Evolutionary conservation across 2,888 invertebrate species (phyloP).

Genomic region (Colostygia pectinataria): DNA sequence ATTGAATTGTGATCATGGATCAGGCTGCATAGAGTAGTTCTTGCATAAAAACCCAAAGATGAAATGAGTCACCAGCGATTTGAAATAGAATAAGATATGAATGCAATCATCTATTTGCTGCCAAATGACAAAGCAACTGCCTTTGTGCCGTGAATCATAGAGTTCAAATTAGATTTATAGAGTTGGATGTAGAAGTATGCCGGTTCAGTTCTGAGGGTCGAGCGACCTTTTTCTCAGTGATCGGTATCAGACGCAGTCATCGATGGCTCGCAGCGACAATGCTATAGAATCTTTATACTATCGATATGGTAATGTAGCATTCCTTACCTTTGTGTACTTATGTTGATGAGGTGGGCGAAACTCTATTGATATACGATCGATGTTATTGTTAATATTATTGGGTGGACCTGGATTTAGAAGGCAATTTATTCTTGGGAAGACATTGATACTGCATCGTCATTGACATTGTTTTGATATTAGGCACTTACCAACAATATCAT

Average conservation of each 20-base stretch:
- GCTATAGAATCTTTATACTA: constrained; percentile 60
- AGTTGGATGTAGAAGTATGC: constrained; percentile 34
- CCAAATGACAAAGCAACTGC: constrained; percentile 10
- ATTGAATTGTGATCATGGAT: constrained; percentile 40
- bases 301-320: constrained; percentile 75
- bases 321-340: constrained; percentile 75
- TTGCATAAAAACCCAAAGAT: constrained; percentile 58
- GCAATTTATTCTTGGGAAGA: constrained; percentile 73
- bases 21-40: constrained; percentile 26
- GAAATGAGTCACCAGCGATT: constrained; percentile 73
- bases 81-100: constrained; percentile 63
- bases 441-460: constrained; percentile 68
- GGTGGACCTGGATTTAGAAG: constrained; percentile 71
- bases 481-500: constrained; percentile 3
- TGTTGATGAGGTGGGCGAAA: constrained; percentile 81
- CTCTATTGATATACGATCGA: constrained; percentile 75
- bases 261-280: constrained; percentile 71
- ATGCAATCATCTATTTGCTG: constrained; percentile 38
- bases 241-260: constrained; percentile 68
- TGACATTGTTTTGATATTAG: constrained; percentile 36
- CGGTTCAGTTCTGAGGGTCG: constrained; percentile 57
- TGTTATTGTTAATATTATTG: constrained; percentile 74
- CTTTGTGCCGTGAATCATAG: constrained; percentile 37
- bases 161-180: constrained; percentile 39
- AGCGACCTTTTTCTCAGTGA: constrained; percentile 68